Evolutionary conservation across 2,797 vertebrate species (phyloP), one percentile per base, ranked within the genome.

Genomic region (Natrix natrix): DNA sequence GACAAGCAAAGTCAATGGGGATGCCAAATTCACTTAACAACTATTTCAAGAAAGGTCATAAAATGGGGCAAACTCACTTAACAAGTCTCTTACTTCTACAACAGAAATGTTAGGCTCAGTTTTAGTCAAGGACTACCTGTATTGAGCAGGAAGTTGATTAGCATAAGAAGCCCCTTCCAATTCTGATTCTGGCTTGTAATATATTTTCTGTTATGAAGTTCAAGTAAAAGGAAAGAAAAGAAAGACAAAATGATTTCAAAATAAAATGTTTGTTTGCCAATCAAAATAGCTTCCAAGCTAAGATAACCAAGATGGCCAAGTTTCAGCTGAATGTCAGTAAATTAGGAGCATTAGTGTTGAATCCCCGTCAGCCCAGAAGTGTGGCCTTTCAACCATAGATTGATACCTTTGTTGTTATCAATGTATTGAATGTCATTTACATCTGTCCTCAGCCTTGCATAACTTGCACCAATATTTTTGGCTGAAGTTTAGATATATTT

Each of bases 191-290:
- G 37, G 8, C 37, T 83, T 83, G 37, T 48, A 93, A 91, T 89
- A 93, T 69, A 60, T 86, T 60, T 88, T 54, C 4, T 57, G 13
- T 89, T 94, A 14, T 61, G 32, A 86, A 32, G 54, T 55, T 16
- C 28, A 89, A 89, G 4, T 32, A n/a, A 48, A 86, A 55, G 14
- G 37, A 54, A 86, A 93, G 55, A 92, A 88, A 93, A 10, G 2
- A 93, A 88, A 69, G 13, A 43, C 90, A 92, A 93, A 88, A 57
- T n/a, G 94, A 94, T n/a, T 24, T 94, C 86, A 88, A 93, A 93
- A 95, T 83, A 4, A 52, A 52, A 86, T 5, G 5, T 69, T 5
- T 43, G 24, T 59, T 26, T 88, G 48, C 6, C 55, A 88, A 8
- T 54, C 5, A 57, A 32, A 48, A 88, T 32, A n/a, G 61, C 83